A percentile compares a stretch with the other conserved stretches of the same genome.
Evolutionary conservation across 2,888 invertebrate species (phyloP).

Genomic region (Artemia sinica): DNA sequence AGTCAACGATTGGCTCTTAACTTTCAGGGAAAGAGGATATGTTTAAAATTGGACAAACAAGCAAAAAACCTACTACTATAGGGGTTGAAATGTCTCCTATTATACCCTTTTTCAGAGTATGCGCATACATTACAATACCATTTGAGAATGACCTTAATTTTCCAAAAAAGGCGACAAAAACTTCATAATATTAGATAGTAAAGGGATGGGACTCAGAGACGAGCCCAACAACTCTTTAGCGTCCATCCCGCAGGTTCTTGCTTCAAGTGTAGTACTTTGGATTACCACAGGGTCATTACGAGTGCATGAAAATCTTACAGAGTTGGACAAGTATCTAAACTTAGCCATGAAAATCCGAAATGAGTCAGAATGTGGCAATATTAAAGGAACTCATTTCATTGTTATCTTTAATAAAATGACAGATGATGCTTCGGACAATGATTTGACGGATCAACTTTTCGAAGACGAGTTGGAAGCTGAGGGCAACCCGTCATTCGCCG

Average conservation of each 20-base stretch:
- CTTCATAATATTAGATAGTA: not conserved
- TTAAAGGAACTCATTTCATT: not conserved
- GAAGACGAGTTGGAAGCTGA: not conserved
- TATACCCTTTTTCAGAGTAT: not conserved
- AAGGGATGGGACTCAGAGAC: constrained; percentile 2
- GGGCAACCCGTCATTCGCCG: not conserved
- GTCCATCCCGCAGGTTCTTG: not conserved
- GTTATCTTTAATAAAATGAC: not conserved
- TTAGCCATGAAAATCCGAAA: not conserved
- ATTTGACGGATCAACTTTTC: not conserved
- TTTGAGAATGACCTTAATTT: no score
- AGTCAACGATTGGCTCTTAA: not conserved
- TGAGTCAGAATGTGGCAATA: not conserved
- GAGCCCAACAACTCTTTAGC: not conserved
- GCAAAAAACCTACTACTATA: not conserved
- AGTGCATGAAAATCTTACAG: not conserved
- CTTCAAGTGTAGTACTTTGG: not conserved
- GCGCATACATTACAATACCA: not conserved
- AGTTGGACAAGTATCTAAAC: not conserved
- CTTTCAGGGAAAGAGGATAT: not conserved
- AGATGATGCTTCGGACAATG: not conserved
- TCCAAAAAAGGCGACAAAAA: no score
- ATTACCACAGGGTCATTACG: not conserved
- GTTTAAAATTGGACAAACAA: not conserved
- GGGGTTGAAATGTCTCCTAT: constrained; percentile 6